Percentiles rank a stretch among this genome's conserved stretches.
Evolutionary conservation across 2,113 vertebrate genomes (phyloP).

Genomic region (Macheiramphus alcinus): DNA sequence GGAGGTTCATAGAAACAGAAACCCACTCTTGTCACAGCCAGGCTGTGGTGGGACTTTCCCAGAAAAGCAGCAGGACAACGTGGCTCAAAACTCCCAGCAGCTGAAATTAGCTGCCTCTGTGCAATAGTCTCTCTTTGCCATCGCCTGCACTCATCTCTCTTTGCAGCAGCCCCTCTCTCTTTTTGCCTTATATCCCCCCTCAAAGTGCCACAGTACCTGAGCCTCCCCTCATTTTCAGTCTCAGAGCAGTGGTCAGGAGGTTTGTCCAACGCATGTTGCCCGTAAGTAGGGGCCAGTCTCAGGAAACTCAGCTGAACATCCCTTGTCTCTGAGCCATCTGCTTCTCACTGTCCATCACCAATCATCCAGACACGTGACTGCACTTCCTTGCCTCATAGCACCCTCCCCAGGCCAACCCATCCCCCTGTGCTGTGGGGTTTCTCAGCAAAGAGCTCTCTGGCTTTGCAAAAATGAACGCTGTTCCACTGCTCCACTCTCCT

Average conservation of each 20-base stretch:
- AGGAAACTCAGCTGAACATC: neutral
- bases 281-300: neutral
- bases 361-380: neutral
- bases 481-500: neutral
- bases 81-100: neutral
- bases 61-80: neutral
- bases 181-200: neutral
- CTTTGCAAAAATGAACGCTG: neutral
- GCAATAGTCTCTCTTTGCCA: neutral
- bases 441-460: neutral
- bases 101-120: neutral
- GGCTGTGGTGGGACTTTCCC: neutral
- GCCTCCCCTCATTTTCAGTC: neutral
- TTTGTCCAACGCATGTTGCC: neutral
- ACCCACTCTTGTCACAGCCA: neutral
- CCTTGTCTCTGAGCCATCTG: neutral
- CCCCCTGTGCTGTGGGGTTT: neutral
- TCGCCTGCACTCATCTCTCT: neutral
- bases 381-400: neutral
- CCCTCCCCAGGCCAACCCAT: neutral
- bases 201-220: neutral
- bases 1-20: neutral
- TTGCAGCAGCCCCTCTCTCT: neutral
- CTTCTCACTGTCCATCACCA: neutral
- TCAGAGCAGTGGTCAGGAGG: neutral